Evolutionary conservation across 2,888 invertebrate species (phyloP).

Genomic region (Stenodema calcarata): DNA sequence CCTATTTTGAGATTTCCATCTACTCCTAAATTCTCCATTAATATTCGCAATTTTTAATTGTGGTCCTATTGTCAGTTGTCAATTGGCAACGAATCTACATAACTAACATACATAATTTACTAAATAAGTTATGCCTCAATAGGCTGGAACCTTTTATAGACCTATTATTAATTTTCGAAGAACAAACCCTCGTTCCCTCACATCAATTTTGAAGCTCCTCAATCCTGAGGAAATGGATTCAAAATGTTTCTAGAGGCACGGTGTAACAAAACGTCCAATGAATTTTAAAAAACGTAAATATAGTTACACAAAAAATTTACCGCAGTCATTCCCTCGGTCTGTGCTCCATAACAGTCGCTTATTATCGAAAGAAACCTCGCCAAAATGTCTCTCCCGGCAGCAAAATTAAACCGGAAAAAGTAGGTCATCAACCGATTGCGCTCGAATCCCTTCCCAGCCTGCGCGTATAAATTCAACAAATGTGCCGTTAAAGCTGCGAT

Average conservation of each 20-base stretch:
- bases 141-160: too few relatives aligned
- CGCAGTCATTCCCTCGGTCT: background rate
- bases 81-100: too few relatives aligned
- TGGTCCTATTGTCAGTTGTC: too few relatives aligned
- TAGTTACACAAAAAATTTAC: background rate
- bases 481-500: conserved; percentile 22
- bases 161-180: too few relatives aligned
- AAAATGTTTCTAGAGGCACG: background rate
- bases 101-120: too few relatives aligned
- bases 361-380: background rate
- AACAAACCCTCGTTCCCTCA: too few relatives aligned
- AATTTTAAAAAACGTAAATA: background rate
- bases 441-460: background rate
- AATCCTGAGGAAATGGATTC: background rate
- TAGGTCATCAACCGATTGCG: conserved; percentile 2
- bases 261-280: background rate
- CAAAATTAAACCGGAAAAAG: conserved; percentile 8
- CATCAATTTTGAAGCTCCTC: too few relatives aligned
- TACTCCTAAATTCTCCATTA: too few relatives aligned
- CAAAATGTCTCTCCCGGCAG: background rate
- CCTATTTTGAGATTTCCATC: background rate
- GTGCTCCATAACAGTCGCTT: background rate
- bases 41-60: too few relatives aligned
- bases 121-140: too few relatives aligned
- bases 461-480: conserved; percentile 32